phyloP scores from a whole-genome alignment of 2,888 invertebrate genomes.

The Halictus quadricinctus region DNA sequence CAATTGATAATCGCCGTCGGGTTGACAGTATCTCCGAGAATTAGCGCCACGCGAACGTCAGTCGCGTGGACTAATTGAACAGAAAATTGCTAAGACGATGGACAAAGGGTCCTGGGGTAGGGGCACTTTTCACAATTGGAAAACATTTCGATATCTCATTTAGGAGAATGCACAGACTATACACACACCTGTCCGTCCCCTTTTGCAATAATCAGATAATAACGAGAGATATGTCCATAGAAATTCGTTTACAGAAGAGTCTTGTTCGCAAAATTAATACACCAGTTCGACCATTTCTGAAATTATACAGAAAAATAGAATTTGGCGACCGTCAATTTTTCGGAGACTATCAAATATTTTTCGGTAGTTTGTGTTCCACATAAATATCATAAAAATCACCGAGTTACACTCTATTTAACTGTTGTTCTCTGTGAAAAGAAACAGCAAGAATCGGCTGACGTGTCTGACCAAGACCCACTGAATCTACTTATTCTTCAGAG shows the following conservation, averaged over 20 bases:
- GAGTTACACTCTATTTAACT: too few relatives aligned
- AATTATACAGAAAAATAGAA: too few relatives aligned
- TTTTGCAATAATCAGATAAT: background rate
- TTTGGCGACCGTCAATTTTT: too few relatives aligned
- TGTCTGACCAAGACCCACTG: too few relatives aligned
- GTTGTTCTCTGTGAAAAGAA: too few relatives aligned
- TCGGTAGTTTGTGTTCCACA: too few relatives aligned
- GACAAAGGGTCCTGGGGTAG: background rate
- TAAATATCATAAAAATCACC: too few relatives aligned
- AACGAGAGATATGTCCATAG: background rate
- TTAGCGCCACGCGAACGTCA: slow-evolving; percentile 63
- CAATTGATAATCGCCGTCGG: slow-evolving; percentile 79
- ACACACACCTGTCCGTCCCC: background rate
- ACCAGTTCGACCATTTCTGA: background rate
- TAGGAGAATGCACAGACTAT: background rate
- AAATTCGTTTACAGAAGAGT: background rate
- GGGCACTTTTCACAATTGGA: background rate
- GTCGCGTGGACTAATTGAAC: slow-evolving; percentile 49
- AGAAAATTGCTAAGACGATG: slow-evolving; percentile 51
- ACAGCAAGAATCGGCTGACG: too few relatives aligned
- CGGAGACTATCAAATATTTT: too few relatives aligned
- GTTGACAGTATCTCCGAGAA: slow-evolving; percentile 74
- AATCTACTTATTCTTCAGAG: too few relatives aligned
- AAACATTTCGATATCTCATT: slow-evolving; percentile 1
- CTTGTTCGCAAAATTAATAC: background rate